Evolutionary conservation across 2,797 vertebrate species (phyloP).

Genomic region (Gambelia wislizenii): DNA sequence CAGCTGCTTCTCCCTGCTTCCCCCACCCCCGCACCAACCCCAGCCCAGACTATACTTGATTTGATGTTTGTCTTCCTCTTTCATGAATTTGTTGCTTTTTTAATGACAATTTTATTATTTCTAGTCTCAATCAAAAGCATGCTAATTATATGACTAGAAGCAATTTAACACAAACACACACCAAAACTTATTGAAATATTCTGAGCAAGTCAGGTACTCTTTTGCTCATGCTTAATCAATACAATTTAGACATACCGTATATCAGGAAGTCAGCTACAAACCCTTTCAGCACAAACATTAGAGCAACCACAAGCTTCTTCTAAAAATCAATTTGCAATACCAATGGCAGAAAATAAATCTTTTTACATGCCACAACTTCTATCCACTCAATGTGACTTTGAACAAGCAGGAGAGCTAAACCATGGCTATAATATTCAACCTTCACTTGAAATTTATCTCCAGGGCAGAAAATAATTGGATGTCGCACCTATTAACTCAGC

Average conservation of each 20-base stretch:
- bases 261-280: conserved; percentile 3
- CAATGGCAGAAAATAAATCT: conserved; percentile 40
- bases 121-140: neutral
- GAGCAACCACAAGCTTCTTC: conserved; percentile 16
- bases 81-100: neutral
- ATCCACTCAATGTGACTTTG: conserved; percentile 39
- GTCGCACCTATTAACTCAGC: conserved; percentile 84
- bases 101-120: conserved; percentile 1
- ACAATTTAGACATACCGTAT: neutral
- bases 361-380: conserved; percentile 44
- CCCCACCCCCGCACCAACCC: no score
- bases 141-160: neutral
- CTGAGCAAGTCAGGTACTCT: neutral
- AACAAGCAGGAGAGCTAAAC: conserved; percentile 61
- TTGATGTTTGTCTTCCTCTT: neutral
- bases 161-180: neutral
- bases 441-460: conserved; percentile 76
- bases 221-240: conserved; percentile 1
- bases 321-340: conserved; percentile 25
- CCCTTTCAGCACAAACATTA: neutral
- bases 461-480: conserved; percentile 85
- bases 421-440: conserved; percentile 69
- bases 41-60: no score
- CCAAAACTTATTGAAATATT: neutral
- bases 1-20: neutral